phyloP scores from a whole-genome alignment of 2,113 vertebrate species.

The Sigmodon hispidus region DNA sequence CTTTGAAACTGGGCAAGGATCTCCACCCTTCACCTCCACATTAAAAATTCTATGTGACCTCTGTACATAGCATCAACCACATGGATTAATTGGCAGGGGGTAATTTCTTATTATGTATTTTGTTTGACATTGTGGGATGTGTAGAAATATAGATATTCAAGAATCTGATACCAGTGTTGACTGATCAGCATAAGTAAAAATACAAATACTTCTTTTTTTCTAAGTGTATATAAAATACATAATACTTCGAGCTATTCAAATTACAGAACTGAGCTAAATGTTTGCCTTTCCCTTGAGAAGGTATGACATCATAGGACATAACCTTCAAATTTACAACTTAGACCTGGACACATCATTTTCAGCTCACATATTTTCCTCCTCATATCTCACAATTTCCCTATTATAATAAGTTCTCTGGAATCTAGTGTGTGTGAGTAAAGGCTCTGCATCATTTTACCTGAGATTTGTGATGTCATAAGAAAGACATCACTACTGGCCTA shows the following conservation, averaged over 20 bases:
- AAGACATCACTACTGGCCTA: neutral
- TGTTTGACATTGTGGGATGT: neutral
- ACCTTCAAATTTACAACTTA: neutral
- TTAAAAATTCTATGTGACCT: neutral
- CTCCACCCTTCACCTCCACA: neutral
- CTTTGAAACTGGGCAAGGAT: neutral
- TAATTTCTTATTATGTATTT: neutral
- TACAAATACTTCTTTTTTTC: constrained; percentile 12
- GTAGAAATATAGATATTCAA: constrained; percentile 15
- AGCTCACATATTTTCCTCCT: neutral
- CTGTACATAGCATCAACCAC: neutral
- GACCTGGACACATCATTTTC: neutral
- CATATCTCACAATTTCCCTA: neutral
- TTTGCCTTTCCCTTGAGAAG: neutral
- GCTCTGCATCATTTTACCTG: neutral
- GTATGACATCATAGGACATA: neutral
- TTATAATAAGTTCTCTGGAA: neutral
- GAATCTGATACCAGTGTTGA: neutral
- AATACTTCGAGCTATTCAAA: constrained; percentile 13
- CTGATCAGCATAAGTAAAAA: neutral
- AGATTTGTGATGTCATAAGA: neutral
- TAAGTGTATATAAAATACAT: constrained; percentile 1
- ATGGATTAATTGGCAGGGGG: neutral
- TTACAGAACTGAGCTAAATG: neutral
- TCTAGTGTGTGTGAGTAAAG: neutral